Base-by-base conservation (phyloP, 2,113 vertebrate species). In the Morone saxatilis region DNA sequence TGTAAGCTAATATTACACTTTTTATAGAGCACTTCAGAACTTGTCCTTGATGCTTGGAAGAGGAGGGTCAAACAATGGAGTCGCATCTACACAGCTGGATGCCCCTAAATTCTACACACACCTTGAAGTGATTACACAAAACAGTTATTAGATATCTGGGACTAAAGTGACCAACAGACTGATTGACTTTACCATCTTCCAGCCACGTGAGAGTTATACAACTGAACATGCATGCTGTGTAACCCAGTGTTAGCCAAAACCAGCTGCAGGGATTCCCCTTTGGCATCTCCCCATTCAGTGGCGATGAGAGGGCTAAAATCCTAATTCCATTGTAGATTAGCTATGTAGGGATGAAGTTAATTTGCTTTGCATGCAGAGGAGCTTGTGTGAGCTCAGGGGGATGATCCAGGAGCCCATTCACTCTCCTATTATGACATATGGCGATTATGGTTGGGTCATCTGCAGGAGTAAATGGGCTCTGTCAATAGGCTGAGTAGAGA, bases 311-410 rank as follows among this genome's bases (percentile, higher is more conserved):
- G 62, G 68, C 80, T 62, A 80, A 89, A 91, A 92, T 88, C 88
- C 88, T 92, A 92, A 94, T 92, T 90, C 91, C 85, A 83, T 83
- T 84, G 83, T 12, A 73, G 88, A 92, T 94, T 93, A 91, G 76
- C 86, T 69, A 85, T 71, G 86, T 85, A 73, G 89, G 87, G 87
- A 87, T 93, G 82, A 84, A 85, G 85, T 84, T 94, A 87, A 95
- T 92, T 93, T 92, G 86, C 87, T 91, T 76, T 76, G 78, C 88
- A 91, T 91, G 91, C 80, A 92, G 78, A 86, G 77, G 65, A 85
- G 85, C 78, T 85, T 75, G 74, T 82, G 73, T 71, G 85, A 81
- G 84, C 87, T 88, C 75, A 89, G 80, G 63, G 66, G 82, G 85
- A 93, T 91, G 86, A 93, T 94, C 93, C 91, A 51, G 45, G 83